phyloP scores from a whole-genome alignment of 2,113 vertebrate genomes.

The Ancistrus triradiatus region DNA sequence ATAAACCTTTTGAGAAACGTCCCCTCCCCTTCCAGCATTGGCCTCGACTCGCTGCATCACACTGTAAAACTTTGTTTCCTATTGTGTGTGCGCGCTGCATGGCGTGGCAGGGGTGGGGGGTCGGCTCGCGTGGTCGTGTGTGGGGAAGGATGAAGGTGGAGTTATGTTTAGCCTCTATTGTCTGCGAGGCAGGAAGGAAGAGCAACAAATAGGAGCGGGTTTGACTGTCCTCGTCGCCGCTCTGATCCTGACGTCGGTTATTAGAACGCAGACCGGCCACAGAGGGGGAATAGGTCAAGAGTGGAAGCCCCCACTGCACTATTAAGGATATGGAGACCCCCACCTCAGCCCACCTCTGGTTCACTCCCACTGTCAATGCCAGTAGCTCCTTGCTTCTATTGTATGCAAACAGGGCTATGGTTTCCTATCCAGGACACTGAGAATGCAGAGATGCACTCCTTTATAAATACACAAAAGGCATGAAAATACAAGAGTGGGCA shows the following conservation, averaged over 20 bases:
- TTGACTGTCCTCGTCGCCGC: conserved; percentile 33
- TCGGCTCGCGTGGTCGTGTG: conserved; percentile 41
- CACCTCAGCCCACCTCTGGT: not conserved
- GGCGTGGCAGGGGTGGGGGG: conserved; percentile 9
- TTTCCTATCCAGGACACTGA: conserved; percentile 39
- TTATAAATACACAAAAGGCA: too few relatives aligned
- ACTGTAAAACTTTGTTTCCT: conserved; percentile 39
- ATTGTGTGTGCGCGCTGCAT: conserved; percentile 7
- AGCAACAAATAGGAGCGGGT: conserved; percentile 47
- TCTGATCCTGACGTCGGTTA: conserved; percentile 26
- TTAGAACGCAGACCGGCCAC: conserved; percentile 12
- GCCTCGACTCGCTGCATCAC: not conserved
- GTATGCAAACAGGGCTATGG: conserved; percentile 36
- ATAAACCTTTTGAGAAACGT: conserved; percentile 43
- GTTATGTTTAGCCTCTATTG: conserved; percentile 67
- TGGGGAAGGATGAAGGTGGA: conserved; percentile 44
- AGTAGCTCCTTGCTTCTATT: conserved; percentile 25
- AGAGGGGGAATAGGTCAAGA: conserved; percentile 35
- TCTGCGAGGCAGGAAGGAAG: conserved; percentile 70
- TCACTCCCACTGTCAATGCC: conserved; percentile 24
- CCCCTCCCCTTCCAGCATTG: conserved; percentile 12
- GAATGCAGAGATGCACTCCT: conserved; percentile 3
- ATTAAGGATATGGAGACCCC: conserved; percentile 39
- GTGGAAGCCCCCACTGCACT: conserved; percentile 35
- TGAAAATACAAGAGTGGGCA: not conserved